phyloP scores from a whole-genome alignment of 2,888 invertebrate species.

The Drosophila cognata region DNA sequence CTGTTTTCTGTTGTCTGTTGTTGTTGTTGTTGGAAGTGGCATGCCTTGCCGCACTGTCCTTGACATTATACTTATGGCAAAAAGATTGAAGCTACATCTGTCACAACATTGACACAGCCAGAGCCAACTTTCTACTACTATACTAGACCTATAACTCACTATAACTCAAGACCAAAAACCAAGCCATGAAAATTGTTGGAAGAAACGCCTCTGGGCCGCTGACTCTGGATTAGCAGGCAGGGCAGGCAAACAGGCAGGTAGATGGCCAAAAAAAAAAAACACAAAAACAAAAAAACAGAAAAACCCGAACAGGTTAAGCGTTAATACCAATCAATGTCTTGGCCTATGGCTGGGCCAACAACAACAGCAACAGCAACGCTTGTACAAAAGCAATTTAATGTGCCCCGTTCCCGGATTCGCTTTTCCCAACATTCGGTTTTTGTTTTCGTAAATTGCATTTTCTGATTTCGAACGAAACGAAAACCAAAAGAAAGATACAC shows the following conservation, averaged over 20 bases:
- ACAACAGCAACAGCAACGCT: slow-evolving; percentile 18
- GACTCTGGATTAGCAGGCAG: slow-evolving; percentile 38
- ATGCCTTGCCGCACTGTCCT: slow-evolving; percentile 45
- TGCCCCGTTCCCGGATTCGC: slow-evolving; percentile 42
- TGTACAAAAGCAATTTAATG: slow-evolving; percentile 58
- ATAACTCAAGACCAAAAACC: slow-evolving; percentile 12
- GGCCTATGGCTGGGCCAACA: slow-evolving; percentile 36
- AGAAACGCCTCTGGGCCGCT: slow-evolving; percentile 42
- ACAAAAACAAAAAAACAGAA: neutral
- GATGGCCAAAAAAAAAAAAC: slow-evolving; percentile 9
- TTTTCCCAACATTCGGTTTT: slow-evolving; percentile 50
- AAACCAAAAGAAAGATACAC: slow-evolving; percentile 20
- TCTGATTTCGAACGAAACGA: slow-evolving; percentile 75
- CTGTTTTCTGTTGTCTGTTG: slow-evolving; percentile 35
- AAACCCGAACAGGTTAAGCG: slow-evolving; percentile 70
- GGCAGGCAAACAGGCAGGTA: slow-evolving; percentile 29
- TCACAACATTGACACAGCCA: slow-evolving; percentile 53
- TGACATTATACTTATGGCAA: slow-evolving; percentile 43
- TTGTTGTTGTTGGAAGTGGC: slow-evolving; percentile 24
- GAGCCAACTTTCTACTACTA: slow-evolving; percentile 51
- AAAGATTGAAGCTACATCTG: slow-evolving; percentile 31
- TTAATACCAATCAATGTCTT: slow-evolving; percentile 79
- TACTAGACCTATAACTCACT: slow-evolving; percentile 42
- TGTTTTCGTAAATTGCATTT: slow-evolving; percentile 79
- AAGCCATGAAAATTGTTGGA: neutral